Evolutionary conservation across 2,113 vertebrate species (phyloP), one percentile per base, ranked within the genome.

Genomic region (Climacteris rufus): DNA sequence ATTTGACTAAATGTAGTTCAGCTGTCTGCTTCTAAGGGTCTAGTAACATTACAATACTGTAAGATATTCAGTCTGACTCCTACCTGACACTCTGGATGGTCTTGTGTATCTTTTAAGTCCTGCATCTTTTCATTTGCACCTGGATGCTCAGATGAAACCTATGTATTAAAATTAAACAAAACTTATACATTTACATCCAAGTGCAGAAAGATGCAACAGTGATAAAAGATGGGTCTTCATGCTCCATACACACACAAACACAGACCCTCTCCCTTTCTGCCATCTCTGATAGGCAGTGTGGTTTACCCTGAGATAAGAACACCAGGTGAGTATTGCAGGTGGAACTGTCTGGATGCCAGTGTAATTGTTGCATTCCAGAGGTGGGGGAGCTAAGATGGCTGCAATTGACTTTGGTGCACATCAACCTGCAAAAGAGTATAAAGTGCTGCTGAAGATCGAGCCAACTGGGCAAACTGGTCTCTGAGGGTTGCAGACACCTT

Each of bases 1-100:
- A 7, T 80, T 11, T 47, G 17, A 65, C 18, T 75, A 27, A 75
- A 66, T 65, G 3, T 52, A 30, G 37, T 76, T 83, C 47, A 76
- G 7, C 24, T 63, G 8, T 13, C 0, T 0, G 16, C 35, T 76
- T 11, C 5, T 47, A 57, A 57, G 1, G 1, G 5, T 49, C 61
- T 65, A 57, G 4, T 33, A 21, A 33, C 0, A 0, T 52, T 60
- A 23, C 6, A 27, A 6, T 79, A 56, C 2, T 30, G 6, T 45
- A 71, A 76, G 19, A 66, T 49, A 61, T 15, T 24, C n/a, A 42
- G 9, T 7, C 3, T 61, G 42, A 57, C 19, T 76, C 35, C 16
- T 40, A 39, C 18, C 5, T 53, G 13, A 11, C 11, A 25, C 22
- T 87, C 60, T 20, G 18, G 40, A 56, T 50, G 10, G 4, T n/a